phyloP scores from a whole-genome alignment of 2,888 invertebrate species.

The Pogonocherus hispidulus region DNA sequence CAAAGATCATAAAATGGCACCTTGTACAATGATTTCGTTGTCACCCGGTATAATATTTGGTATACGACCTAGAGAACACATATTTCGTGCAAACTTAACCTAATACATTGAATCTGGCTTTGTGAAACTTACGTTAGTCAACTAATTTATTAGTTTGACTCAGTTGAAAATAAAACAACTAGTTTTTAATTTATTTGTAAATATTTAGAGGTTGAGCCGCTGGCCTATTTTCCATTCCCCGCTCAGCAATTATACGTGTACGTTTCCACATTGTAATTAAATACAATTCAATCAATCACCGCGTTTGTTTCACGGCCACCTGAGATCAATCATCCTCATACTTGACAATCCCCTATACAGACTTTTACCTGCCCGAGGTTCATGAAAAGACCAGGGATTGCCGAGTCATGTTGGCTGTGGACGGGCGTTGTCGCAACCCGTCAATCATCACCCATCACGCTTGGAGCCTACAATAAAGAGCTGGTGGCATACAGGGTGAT shows the following conservation, averaged over 20 bases:
- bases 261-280: slow-evolving; percentile 52
- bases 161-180: too few species aligned
- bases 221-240: slow-evolving; percentile 41
- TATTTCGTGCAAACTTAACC: too few species aligned
- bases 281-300: slow-evolving; percentile 58
- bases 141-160: too few species aligned
- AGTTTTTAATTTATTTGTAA: not conserved
- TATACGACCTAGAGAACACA: too few species aligned
- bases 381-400: slow-evolving; percentile 37
- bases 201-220: not conserved
- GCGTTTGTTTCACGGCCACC: slow-evolving; percentile 54
- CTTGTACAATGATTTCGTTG: too few species aligned
- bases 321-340: slow-evolving; percentile 55
- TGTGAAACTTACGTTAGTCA: too few species aligned
- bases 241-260: slow-evolving; percentile 41
- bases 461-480: slow-evolving; percentile 36
- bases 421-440: slow-evolving; percentile 48
- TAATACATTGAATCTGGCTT: too few species aligned
- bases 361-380: slow-evolving; percentile 52
- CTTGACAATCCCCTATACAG: slow-evolving; percentile 53
- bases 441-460: slow-evolving; percentile 42
- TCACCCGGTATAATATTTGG: too few species aligned
- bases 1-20: too few species aligned
- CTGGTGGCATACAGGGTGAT: slow-evolving; percentile 3
- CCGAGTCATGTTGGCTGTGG: slow-evolving; percentile 43